Evolutionary conservation across 2,113 vertebrate species (phyloP), one percentile per base, ranked within the genome.

Genomic region (Petrocephalus zakoni): DNA sequence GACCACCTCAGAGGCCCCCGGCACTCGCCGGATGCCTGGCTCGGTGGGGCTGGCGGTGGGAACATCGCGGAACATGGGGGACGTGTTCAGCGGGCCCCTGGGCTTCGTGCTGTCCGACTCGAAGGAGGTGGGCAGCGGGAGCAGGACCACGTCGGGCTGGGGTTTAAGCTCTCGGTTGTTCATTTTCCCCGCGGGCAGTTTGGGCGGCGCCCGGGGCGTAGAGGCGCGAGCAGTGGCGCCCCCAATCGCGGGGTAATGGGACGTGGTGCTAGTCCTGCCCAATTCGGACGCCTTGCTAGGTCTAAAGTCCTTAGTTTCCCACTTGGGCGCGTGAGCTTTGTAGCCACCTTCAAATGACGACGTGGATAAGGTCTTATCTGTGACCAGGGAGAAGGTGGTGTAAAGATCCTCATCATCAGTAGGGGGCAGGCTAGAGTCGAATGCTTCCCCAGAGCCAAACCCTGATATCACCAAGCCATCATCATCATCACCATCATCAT

Each of bases 361-460:
- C 95, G 98, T 98, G 96, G 98, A 98, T 98, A 98, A 97, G 97
- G 97, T 98, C 97, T 99, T 99, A 99, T 99, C 98, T 99, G 98
- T 99, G 99, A 99, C 98, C 98, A 99, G 97, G 98, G 98, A 99
- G 97, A 99, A 98, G 97, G 98, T 98, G 97, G 97, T 99, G 97
- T 99, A 98, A 99, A 99, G 99, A 99, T 99, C 98, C 98, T 99
- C 98, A 97, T 99, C 98, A 97, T 99, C 98, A 97, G 98, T 99
- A 96, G 98, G 98, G 97, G 98, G 97, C 95, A 99, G 97, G 97
- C 98, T 98, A 98, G 98, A 99, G 97, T 99, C 98, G 97, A 98
- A 99, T 94, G 97, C 97, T 97, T 99, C 98, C 96, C 98, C 98
- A 97, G 98, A 99, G 97, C 98, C 98, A 99, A 98, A 99, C 97